Evolutionary conservation across 2,888 invertebrate genomes (phyloP).

Genomic region (Luffia ferchaultella): DNA sequence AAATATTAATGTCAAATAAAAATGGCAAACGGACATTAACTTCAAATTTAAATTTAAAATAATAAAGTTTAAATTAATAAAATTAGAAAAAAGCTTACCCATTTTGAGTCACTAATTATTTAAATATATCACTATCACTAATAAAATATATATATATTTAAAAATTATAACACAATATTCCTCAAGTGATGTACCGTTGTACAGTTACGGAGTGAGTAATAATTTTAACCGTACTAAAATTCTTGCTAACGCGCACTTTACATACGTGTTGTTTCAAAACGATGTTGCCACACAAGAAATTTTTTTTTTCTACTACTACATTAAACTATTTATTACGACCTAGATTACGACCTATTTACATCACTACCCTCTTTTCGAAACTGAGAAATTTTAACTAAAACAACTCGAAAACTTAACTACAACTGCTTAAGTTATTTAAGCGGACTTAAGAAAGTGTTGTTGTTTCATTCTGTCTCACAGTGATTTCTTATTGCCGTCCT

Average conservation of each 20-base stretch:
- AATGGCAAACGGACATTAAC: no score
- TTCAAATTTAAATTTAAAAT: no score
- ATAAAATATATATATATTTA: no score
- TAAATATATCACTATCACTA: no score
- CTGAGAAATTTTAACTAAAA: not conserved
- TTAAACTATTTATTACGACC: no score
- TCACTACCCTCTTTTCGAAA: not conserved
- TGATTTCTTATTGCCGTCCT: slow-evolving; percentile 2
- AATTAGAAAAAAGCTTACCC: no score
- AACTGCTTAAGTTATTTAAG: slow-evolving; percentile 10
- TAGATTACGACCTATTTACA: not conserved
- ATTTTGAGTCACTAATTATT: no score
- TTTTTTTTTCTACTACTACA: not conserved
- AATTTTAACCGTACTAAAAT: not conserved
- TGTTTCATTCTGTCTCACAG: slow-evolving; percentile 26
- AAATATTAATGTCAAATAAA: no score
- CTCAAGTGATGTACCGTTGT: not conserved
- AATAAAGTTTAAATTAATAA: no score
- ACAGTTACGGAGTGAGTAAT: not conserved
- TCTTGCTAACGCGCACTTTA: not conserved
- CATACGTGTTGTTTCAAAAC: not conserved
- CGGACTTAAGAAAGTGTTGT: slow-evolving; percentile 41
- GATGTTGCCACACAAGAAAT: not conserved
- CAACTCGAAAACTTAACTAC: not conserved
- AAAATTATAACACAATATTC: no score